phyloP scores from a whole-genome alignment of 2,113 vertebrate genomes.

The Pygoscelis antarcticus region DNA sequence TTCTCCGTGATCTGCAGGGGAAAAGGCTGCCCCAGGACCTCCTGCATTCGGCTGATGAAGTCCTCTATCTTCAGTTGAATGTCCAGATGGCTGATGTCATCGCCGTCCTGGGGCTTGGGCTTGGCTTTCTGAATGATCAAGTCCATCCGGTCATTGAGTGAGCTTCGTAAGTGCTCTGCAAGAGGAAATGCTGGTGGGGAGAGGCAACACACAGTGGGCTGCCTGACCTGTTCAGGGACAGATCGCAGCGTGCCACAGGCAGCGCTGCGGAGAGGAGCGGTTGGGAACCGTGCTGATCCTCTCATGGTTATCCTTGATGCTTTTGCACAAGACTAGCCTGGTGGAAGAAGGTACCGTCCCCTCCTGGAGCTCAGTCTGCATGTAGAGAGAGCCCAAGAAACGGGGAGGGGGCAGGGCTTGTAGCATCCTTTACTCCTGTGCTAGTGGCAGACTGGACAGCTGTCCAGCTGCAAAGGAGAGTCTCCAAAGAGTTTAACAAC shows the following conservation, averaged over 20 bases:
- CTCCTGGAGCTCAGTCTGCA: not conserved
- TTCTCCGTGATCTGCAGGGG: conserved; percentile 80
- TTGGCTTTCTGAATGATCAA: conserved; percentile 67
- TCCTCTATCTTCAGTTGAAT: conserved; percentile 73
- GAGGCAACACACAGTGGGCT: not conserved
- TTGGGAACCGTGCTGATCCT: not conserved
- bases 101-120: conserved; percentile 71
- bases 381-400: not conserved
- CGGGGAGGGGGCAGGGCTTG: not conserved
- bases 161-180: conserved; percentile 73
- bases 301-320: not conserved
- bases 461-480: not conserved
- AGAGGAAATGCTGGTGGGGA: not conserved
- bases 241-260: not conserved
- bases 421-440: not conserved
- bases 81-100: conserved; percentile 72
- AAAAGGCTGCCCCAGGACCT: conserved; percentile 75
- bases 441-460: not conserved
- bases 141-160: conserved; percentile 71
- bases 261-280: not conserved
- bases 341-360: not conserved
- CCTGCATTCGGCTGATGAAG: conserved; percentile 74
- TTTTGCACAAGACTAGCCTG: not conserved
- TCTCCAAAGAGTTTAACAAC: not conserved
- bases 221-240: not conserved